Conservation (phyloP, 2,113 vertebrate genomes). For the Ciconia maguari region DNA sequence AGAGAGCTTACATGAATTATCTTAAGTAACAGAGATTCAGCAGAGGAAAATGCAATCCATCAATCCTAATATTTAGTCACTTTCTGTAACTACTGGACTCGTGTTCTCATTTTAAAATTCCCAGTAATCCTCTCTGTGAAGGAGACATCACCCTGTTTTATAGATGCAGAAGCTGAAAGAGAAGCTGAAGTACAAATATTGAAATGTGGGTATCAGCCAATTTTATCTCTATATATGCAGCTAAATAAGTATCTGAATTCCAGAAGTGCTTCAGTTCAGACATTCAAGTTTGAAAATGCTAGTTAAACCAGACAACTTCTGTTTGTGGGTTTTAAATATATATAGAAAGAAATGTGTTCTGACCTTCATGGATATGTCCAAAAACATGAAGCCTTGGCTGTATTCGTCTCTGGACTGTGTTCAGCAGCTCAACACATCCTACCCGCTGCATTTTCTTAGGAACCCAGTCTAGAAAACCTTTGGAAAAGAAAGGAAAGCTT, state of each 20-base stretch:
- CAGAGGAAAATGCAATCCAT: background rate
- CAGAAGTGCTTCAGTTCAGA: background rate
- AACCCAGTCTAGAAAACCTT: constrained; percentile 97
- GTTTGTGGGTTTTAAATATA: background rate
- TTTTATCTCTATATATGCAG: background rate
- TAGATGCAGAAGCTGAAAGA: background rate
- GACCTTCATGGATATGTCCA: constrained; percentile 97
- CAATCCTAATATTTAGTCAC: background rate
- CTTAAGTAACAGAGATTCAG: background rate
- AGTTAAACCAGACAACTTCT: background rate
- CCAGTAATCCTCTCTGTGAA: background rate
- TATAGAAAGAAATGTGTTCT: background rate
- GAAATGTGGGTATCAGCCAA: background rate
- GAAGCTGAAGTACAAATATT: background rate
- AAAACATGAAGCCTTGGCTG: constrained; percentile 94
- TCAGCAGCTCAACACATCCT: constrained; percentile 93
- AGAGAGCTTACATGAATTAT: background rate
- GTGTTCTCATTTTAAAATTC: background rate
- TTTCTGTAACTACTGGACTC: background rate
- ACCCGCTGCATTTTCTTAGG: constrained; percentile 97
- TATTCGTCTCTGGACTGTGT: constrained; percentile 93
- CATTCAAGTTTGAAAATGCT: background rate
- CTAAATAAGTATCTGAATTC: background rate
- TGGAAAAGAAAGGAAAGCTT: background rate
- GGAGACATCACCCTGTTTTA: background rate